Base-by-base conservation (phyloP, 2,888 invertebrate species). In the Amiota minor region DNA sequence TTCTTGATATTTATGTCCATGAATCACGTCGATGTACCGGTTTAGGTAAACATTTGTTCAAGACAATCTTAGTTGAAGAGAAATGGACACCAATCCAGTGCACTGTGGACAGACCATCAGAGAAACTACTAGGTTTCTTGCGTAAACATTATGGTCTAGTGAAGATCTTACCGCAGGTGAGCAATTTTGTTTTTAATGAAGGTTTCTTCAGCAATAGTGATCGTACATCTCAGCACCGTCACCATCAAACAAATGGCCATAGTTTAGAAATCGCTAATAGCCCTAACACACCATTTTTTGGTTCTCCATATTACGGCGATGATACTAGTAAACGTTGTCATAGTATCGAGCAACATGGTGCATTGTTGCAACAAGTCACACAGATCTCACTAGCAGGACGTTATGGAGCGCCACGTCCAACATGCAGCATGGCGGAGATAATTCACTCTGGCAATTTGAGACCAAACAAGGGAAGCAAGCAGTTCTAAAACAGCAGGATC, bases 1-100 rank as follows among this genome's bases (percentile, higher is more conserved):
- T n/a, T n/a, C n/a, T n/a, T n/a, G n/a, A n/a, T 98, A 98, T 99
- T 91, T 99, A 95, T 90, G 93, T 99, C 45, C 93, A 96, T 85
- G 94, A 94, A 88, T 93, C 94, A 2, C 92, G 93, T 65, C 98
- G 98, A 90, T 93, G 98, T 72, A 92, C 92, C 87, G 98, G 98
- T 2, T 92, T 94, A 87, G 98, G 98, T 3, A 95, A 93, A 84
- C 90, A 91, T 74, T 91, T 99, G 14, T 98, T 96, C 90, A 96
- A 98, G 80, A 92, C 93, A 84, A 97, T 98, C 97, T 90, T 92
- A 75, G 89, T 95, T 93, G 94, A 94, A 78, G 93, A 94, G 89
- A 91, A 93, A 71, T 91, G 93, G 62, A 89, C n/a, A n/a, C n/a
- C n/a, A n/a, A n/a, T n/a, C n/a, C n/a, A n/a, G n/a, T n/a, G n/a